Percentiles rank a stretch among this genome's conserved stretches.
These are phyloP conservation scores for Antigone vipio DNA, from an alignment of 2,113 vertebrate genomes.

Conservation along the genomic window DNA sequence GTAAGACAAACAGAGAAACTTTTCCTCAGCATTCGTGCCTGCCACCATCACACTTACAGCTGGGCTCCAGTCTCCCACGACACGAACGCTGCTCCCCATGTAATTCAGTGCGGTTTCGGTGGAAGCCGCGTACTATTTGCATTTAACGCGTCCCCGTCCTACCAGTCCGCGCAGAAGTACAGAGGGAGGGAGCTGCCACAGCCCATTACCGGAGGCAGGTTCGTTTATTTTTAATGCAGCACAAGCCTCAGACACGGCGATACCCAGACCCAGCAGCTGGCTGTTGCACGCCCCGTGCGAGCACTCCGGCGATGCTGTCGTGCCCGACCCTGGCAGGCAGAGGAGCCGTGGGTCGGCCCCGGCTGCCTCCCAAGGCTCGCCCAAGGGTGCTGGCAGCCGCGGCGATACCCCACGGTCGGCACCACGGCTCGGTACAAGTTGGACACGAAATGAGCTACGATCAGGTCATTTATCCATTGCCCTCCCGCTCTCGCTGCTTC, in stretches of 20 bases:
- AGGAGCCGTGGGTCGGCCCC: accelerated
- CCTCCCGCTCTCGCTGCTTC: neutral
- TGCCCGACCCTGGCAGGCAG: neutral
- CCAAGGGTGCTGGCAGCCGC: neutral
- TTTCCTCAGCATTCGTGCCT: neutral
- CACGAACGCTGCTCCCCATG: accelerated
- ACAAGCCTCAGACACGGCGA: neutral
- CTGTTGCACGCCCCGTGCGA: accelerated
- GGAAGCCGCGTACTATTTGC: accelerated
- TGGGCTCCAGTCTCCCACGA: accelerated
- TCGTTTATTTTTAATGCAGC: neutral
- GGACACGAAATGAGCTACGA: neutral
- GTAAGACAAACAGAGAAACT: neutral
- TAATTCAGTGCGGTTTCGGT: accelerated
- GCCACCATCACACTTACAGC: neutral
- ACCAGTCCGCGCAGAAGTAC: accelerated
- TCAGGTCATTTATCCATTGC: neutral
- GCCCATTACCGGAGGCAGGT: neutral
- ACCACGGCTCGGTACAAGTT: accelerated
- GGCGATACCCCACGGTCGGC: accelerated
- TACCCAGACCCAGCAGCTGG: accelerated
- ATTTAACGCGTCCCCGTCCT: neutral
- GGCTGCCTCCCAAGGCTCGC: neutral
- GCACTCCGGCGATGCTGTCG: neutral
- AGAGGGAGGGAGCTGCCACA: neutral